phyloP scores from a whole-genome alignment of 1,140 invertebrate genomes.

The Zaprionus ornatus region DNA sequence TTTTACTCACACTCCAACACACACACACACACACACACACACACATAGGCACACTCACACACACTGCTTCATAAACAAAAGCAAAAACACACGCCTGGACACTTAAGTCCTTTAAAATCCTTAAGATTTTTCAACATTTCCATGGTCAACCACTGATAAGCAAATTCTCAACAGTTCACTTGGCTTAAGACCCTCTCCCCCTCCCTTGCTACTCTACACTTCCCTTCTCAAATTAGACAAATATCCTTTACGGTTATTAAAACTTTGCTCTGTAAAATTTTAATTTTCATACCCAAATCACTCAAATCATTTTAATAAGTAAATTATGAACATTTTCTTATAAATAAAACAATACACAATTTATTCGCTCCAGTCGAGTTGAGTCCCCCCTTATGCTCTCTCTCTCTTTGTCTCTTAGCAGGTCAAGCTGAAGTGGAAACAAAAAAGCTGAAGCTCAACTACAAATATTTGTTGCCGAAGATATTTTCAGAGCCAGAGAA shows the following conservation, averaged over 20 bases:
- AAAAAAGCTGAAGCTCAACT: slow-evolving; percentile 65
- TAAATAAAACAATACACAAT: slow-evolving; percentile 83
- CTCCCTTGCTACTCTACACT: not conserved
- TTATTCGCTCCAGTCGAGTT: slow-evolving; percentile 47
- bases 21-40: slow-evolving; percentile 9
- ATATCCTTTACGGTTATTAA: slow-evolving; percentile 75
- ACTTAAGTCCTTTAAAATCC: slow-evolving; percentile 73
- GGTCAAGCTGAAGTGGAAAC: slow-evolving; percentile 24
- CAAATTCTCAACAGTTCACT: slow-evolving; percentile 74
- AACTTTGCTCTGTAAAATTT: slow-evolving; percentile 71
- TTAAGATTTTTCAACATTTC: slow-evolving; percentile 65
- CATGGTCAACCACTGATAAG: slow-evolving; percentile 76
- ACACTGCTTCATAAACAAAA: slow-evolving; percentile 18
- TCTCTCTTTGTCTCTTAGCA: not conserved
- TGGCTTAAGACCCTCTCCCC: slow-evolving; percentile 57
- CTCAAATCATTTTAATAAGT: slow-evolving; percentile 82
- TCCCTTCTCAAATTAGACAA: slow-evolving; percentile 36
- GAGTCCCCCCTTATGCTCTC: not conserved
- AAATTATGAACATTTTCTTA: slow-evolving; percentile 79
- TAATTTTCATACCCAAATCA: slow-evolving; percentile 80
- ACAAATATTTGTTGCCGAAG: slow-evolving; percentile 68
- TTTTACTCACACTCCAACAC: slow-evolving; percentile 28
- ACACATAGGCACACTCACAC: slow-evolving; percentile 8
- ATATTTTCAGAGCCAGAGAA: slow-evolving; percentile 17
- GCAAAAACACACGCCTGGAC: slow-evolving; percentile 37